Evolutionary conservation across 2,113 vertebrate species (phyloP).

Genomic region (Galbula dea): DNA sequence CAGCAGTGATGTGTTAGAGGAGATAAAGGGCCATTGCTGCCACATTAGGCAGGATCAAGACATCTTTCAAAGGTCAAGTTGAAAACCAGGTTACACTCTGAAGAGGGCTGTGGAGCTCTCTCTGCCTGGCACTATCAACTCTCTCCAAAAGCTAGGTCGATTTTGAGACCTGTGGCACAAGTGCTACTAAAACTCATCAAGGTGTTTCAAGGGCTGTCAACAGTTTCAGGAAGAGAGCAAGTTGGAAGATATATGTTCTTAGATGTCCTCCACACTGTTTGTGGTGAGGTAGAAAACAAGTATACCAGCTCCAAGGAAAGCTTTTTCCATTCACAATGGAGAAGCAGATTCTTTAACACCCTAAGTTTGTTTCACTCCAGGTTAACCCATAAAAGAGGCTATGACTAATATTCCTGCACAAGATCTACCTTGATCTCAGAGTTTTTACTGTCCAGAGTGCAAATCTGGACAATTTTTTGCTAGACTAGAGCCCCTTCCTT

Average conservation of each 20-base stretch:
- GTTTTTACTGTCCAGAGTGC: neutral
- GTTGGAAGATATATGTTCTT: neutral
- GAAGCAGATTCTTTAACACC: neutral
- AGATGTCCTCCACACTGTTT: rapidly evolving
- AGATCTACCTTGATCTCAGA: neutral
- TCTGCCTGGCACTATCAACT: neutral
- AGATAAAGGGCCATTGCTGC: neutral
- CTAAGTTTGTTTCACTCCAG: neutral
- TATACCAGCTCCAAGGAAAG: neutral
- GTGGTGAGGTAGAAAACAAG: neutral
- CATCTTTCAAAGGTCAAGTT: neutral
- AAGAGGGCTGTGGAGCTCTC: neutral
- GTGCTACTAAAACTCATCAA: neutral
- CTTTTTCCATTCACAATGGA: neutral
- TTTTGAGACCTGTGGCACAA: neutral
- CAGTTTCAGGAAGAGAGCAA: neutral
- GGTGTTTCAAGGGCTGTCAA: neutral
- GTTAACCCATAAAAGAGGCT: neutral
- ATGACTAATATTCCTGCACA: neutral
- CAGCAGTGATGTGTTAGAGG: neutral
- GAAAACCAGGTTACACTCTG: neutral
- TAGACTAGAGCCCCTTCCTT: neutral
- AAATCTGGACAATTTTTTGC: neutral
- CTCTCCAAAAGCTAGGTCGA: neutral
- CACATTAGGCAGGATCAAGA: neutral